A percentile compares a stretch with the other conserved stretches of the same genome.
phyloP scores from a whole-genome alignment of 1,140 invertebrate genomes.

The Pentalonia nigronervosa region DNA sequence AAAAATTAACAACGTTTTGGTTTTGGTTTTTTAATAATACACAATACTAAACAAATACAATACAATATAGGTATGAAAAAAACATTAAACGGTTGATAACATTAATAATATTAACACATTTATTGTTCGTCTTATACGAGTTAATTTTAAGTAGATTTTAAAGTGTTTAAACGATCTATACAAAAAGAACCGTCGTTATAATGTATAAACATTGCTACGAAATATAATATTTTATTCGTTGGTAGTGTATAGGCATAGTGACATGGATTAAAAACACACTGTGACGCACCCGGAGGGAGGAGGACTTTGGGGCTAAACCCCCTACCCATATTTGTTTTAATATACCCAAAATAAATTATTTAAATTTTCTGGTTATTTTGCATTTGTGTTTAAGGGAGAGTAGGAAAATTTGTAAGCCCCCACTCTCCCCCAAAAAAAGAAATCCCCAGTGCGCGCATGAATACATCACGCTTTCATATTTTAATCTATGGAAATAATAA shows the following conservation, averaged over 20 bases:
- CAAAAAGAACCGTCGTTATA: neutral
- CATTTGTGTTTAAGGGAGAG: no score
- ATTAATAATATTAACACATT: neutral
- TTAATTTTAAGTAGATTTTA: neutral
- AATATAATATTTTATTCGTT: neutral
- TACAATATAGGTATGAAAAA: slow-evolving; percentile 33
- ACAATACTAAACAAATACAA: slow-evolving; percentile 37
- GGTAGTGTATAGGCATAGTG: neutral
- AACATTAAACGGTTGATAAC: neutral
- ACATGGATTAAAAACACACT: no score
- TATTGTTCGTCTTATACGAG: neutral
- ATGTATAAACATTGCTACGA: slow-evolving; percentile 1
- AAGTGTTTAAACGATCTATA: neutral
- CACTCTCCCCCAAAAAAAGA: no score
- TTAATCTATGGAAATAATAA: neutral
- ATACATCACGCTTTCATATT: no score
- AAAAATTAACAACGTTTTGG: neutral
- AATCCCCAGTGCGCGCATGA: no score
- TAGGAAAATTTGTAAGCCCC: no score
- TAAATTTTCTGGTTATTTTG: no score
- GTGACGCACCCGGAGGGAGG: no score
- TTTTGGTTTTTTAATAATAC: slow-evolving; percentile 15
- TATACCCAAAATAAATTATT: no score
- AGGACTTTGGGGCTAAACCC: no score
- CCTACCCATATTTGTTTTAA: no score